These are phyloP conservation scores for Trissolcus japonicus DNA, from an alignment of 2,888 invertebrate genomes.

Conservation along the genomic window DNA sequence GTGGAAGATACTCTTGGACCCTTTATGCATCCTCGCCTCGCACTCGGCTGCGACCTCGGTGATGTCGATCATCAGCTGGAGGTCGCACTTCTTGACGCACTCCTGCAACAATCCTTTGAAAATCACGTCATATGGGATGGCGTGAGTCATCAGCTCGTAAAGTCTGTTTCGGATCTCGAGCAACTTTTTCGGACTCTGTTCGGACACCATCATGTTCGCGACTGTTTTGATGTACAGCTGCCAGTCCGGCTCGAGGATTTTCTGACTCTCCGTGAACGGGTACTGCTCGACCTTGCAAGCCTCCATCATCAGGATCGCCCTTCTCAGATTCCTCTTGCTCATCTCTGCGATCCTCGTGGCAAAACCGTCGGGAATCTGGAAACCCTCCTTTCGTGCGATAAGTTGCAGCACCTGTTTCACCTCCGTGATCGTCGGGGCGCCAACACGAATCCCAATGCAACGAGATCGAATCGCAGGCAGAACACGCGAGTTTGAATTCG, in stretches of 20 bases:
- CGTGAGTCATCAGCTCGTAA: constrained; percentile 95
- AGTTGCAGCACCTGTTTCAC: constrained; percentile 81
- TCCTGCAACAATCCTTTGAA: constrained; percentile 91
- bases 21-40: constrained; percentile 94
- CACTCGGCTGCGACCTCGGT: constrained; percentile 91
- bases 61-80: constrained; percentile 90
- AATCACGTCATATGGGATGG: constrained; percentile 94
- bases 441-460: constrained; percentile 93
- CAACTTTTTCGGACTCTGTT: constrained; percentile 91
- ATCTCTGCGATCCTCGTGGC: constrained; percentile 86
- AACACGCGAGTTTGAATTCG: constrained; percentile 95
- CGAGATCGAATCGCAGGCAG: constrained; percentile 98
- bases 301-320: constrained; percentile 95
- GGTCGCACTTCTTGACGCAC: constrained; percentile 92
- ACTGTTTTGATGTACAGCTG: constrained; percentile 90
- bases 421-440: constrained; percentile 89
- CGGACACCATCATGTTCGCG: constrained; percentile 88
- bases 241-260: constrained; percentile 95
- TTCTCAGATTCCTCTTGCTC: constrained; percentile 91
- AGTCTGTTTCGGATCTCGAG: constrained; percentile 90
- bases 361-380: constrained; percentile 86
- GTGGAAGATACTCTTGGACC: constrained; percentile 96
- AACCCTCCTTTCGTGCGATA: constrained; percentile 88
- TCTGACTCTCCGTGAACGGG: constrained; percentile 88
- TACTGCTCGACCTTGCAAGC: constrained; percentile 94